Evolutionary conservation across 2,797 vertebrate species (phyloP).

Genomic region (Brotula barbata): DNA sequence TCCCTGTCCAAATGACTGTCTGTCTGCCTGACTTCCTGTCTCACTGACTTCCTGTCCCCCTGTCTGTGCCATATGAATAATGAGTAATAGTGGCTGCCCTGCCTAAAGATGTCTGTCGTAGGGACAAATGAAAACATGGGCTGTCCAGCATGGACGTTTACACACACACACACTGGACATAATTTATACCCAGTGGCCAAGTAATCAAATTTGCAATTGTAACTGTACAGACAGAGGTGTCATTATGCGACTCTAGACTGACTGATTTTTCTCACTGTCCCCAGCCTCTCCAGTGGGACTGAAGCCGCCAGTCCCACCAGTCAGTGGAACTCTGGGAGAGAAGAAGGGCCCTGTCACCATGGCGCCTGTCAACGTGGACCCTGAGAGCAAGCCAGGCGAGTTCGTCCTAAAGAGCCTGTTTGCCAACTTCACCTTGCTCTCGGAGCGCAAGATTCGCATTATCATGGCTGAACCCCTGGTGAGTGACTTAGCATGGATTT

Average conservation of each 20-base stretch:
- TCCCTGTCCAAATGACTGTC: slow-evolving; percentile 16
- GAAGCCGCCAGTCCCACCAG: slow-evolving; percentile 68
- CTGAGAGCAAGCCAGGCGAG: slow-evolving; percentile 96
- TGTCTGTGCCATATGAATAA: no score
- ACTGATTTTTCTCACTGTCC: slow-evolving; percentile 9
- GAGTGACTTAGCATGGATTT: slow-evolving; percentile 24
- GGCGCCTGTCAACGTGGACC: slow-evolving; percentile 92
- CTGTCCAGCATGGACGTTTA: not conserved
- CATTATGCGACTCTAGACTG: not conserved
- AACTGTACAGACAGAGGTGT: not conserved
- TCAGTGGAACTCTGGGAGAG: slow-evolving; percentile 69
- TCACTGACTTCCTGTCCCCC: no score
- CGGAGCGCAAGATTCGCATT: slow-evolving; percentile 96
- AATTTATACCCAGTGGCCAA: slow-evolving; percentile 1
- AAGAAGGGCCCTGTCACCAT: slow-evolving; percentile 82
- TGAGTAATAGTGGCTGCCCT: slow-evolving; percentile 6
- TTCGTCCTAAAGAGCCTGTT: slow-evolving; percentile 97
- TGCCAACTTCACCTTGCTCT: slow-evolving; percentile 93
- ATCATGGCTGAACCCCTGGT: slow-evolving; percentile 97
- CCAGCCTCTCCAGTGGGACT: slow-evolving; percentile 76
- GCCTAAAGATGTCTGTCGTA: slow-evolving; percentile 50
- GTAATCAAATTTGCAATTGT: not conserved
- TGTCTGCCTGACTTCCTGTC: slow-evolving; percentile 26
- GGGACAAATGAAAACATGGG: slow-evolving; percentile 51
- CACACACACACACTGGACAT: not conserved